Evolutionary conservation across 2,888 invertebrate genomes (phyloP), one percentile per base, ranked within the genome.

Genomic region (Phalera bucephala): DNA sequence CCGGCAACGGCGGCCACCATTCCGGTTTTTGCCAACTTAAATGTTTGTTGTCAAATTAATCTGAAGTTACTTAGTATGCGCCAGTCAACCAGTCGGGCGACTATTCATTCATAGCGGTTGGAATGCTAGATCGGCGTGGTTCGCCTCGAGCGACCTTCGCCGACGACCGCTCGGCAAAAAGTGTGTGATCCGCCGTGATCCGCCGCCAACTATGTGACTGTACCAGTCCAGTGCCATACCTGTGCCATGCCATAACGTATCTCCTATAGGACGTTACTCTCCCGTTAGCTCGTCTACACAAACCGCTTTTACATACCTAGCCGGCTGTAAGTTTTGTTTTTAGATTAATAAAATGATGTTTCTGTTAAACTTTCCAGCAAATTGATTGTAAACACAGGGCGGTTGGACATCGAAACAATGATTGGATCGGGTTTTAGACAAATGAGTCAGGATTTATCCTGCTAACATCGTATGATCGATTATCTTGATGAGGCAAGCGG

Each of bases 41-140:
- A 82, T 80, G 82, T 86, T 87, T 88, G 87, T 88, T 87, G 87
- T 87, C 87, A 88, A 89, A 87, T 89, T 86, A 84, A 87, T 86
- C 85, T 83, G 75, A 77, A 80, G 79, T 79, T 64, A 73, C 76
- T 84, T 79, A 82, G 81, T 81, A 82, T 86, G 82, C 80, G 77
- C 64, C 64, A 64, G 69, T 60, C 69, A 73, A 86, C 87, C 80
- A 75, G 88, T 88, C 75, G 67, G 63, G 73, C 79, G 64, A 80
- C 87, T 86, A 86, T 88, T 89, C 88, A 89, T 89, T 89, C 87
- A 89, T 88, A 84, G 82, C 74, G 72, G 72, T 71, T 67, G 86
- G 87, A 86, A 87, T 86, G 85, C 83, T 87, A 88, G 87, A 81
- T 72, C 71, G 75, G 79, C 79, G 84, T 82, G 81, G 80, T 72